Conservation (phyloP, 2,113 vertebrate species). For the Zosterops japonicus region DNA sequence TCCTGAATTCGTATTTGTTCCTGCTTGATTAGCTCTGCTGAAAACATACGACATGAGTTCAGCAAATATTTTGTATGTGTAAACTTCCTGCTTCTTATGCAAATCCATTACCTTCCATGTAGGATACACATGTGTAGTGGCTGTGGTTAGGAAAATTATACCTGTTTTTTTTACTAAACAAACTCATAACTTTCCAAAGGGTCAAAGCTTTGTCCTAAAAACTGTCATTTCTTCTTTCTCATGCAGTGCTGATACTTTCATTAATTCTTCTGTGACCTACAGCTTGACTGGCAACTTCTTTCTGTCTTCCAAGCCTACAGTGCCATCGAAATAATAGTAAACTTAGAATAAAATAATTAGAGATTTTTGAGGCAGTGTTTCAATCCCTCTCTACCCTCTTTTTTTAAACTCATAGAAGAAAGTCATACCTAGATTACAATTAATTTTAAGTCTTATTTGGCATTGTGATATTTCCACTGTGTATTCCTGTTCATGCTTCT, state of each 20-base stretch:
- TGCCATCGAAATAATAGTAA: background rate
- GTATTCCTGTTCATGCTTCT: background rate
- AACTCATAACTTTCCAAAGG: background rate
- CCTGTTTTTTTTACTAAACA: background rate
- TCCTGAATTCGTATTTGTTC: background rate
- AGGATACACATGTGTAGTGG: background rate
- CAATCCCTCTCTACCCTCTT: background rate
- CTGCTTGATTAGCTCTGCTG: background rate
- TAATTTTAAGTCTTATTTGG: background rate
- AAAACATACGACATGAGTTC: accelerated
- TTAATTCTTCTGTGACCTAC: background rate
- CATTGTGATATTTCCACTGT: background rate
- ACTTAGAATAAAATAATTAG: background rate
- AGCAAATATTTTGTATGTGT: background rate
- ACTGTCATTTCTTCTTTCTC: background rate
- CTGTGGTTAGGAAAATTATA: background rate
- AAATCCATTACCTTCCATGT: background rate
- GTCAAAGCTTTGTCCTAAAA: background rate
- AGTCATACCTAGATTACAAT: background rate
- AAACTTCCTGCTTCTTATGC: background rate
- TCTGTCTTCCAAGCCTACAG: background rate
- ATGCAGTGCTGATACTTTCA: background rate
- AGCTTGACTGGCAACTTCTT: background rate
- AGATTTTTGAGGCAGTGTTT: background rate
- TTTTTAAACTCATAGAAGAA: background rate